Evolutionary conservation across 1,140 invertebrate genomes (phyloP), one percentile per base, ranked within the genome.

Genomic region (Idris sp.): DNA sequence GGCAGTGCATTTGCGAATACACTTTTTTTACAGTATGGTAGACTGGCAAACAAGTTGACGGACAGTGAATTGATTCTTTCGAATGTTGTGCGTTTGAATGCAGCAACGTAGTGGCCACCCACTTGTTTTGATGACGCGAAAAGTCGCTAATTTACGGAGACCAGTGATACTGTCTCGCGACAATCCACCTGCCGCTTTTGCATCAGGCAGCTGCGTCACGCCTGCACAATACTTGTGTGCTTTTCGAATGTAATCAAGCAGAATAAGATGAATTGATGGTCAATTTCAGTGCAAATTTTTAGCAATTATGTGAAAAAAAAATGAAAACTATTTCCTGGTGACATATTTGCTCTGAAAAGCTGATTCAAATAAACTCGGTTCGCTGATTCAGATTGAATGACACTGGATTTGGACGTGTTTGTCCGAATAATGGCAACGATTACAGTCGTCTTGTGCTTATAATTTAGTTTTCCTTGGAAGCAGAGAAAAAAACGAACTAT

Each of bases 141-240:
- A 79, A 75, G 79, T 83, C 76, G 69, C 80, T 84, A 84, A 84
- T 84, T 84, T 84, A 84, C 80, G 80, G 78, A 76, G 80, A 80
- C 82, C 76, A 33, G 76, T 75, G 61, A 78, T 81, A 83, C 83
- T 83, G 81, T 78, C 76, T 61, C 30, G 71, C 72, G 38, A 64
- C 73, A 74, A 71, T 71, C 80, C 81, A 83, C 82, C 82, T 83
- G 81, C 77, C 74, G 58, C 51, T 44, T 36, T 65, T 62, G 62
- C 74, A 38, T 44, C 31, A 8, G 36, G 56, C 79, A 81, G 74
- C 65, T 77, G 73, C 51, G 35, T 41, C 40, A 26, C 62, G 46
- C 51, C 67, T 61, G 41, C 36, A 65, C 61, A 71, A 54, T 65
- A 44, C 22, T 15, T 19, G 19, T 9, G 26, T 22, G 46, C 8